Base-by-base conservation (phyloP, 2,888 invertebrate genomes). In the Blastobasis adustella region DNA sequence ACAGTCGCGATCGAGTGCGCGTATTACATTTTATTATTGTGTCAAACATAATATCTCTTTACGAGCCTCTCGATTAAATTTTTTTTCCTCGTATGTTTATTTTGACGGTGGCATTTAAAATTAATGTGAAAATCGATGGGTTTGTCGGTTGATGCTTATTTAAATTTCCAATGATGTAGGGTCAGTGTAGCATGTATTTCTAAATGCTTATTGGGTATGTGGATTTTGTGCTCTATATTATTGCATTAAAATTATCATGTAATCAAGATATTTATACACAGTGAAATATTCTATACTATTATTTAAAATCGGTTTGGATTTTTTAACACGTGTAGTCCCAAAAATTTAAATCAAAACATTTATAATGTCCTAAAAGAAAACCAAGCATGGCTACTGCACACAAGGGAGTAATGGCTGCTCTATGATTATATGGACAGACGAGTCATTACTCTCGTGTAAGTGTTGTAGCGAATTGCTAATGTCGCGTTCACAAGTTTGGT, bases 371-470 rank as follows among this genome's bases (percentile, higher is more conserved):
- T 23, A 23, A 23, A 23, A 23, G 23, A 23, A 23, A 23, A 23
- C 23, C 23, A 23, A 23, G 23, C 42, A 42, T 42, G 51, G 76
- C 52, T 71, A 68, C 75, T 68, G 67, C 71, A 73, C 70, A 63
- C 64, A 64, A 69, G 82, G 77, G 75, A 77, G 81, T 82, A 84
- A 85, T 85, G 79, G 80, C 74, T 77, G 85, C 82, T 85, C 85
- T 87, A 88, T 87, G 87, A 87, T 87, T 87, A 88, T 87, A 87
- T 86, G 87, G 87, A 88, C 87, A 86, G 87, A 83, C 83, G 86
- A 87, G 83, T 83, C 87, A 83, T 87, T 88, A 87, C 85, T 82
- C 82, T 82, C 69, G 73, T 78, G 79, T 85, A 87, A 88, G 87
- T 87, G 87, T 86, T 84, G 85, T 85, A 84, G 79, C 76, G 84